These are phyloP conservation scores for Eupithecia subumbrata DNA, from an alignment of 2,888 invertebrate genomes.

Conservation along the genomic window DNA sequence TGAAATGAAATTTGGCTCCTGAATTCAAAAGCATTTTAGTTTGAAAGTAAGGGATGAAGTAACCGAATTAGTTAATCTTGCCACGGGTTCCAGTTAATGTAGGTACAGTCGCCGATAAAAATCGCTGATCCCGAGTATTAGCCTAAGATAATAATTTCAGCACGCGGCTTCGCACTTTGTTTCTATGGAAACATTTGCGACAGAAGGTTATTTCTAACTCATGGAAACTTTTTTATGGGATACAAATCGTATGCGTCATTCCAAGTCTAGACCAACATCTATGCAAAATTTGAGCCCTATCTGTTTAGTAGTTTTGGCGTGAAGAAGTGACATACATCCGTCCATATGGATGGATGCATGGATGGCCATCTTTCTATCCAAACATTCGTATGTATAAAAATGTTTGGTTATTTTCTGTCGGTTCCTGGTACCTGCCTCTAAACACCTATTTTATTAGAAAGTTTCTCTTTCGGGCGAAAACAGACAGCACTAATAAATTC, in stretches of 20 bases:
- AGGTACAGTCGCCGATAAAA: background rate
- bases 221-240: background rate
- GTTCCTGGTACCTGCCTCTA: background rate
- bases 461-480: background rate
- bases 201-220: background rate
- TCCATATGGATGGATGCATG: background rate
- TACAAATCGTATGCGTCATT: too few species aligned
- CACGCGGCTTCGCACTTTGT: background rate
- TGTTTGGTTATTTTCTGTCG: background rate
- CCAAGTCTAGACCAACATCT: too few species aligned
- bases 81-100: background rate
- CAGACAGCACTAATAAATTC: slow-evolving; percentile 10
- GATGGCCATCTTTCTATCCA: background rate
- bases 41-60: background rate
- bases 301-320: background rate
- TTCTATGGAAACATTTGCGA: background rate
- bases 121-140: background rate
- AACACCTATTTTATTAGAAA: background rate
- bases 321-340: background rate
- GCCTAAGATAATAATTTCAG: background rate
- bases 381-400: background rate
- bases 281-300: background rate
- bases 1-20: slow-evolving; percentile 12
- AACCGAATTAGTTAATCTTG: background rate
- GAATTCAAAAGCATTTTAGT: slow-evolving; percentile 6